Conservation (phyloP, 2,113 vertebrate genomes). For the Oxyura jamaicensis region DNA sequence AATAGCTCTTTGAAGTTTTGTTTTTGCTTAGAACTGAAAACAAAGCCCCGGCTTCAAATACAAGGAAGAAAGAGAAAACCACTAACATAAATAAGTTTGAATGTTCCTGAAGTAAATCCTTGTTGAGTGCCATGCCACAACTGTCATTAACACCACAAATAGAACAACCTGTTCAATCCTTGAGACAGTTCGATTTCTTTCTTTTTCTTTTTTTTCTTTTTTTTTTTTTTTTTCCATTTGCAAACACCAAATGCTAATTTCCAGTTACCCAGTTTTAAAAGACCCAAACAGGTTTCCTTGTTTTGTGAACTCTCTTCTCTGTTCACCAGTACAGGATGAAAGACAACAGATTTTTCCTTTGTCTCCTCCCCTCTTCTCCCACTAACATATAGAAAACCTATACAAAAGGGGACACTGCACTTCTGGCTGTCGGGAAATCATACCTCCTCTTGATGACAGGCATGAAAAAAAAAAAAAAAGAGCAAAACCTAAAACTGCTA, state of each 20-base stretch:
- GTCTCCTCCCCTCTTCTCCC: not conserved
- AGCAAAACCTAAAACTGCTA: not conserved
- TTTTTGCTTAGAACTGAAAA: not conserved
- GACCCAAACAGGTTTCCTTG: not conserved
- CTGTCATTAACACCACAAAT: not conserved
- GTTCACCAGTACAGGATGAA: not conserved
- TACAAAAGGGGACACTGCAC: not conserved
- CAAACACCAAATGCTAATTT: not conserved
- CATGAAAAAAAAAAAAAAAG: not conserved
- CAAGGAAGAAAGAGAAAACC: not conserved
- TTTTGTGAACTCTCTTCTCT: not conserved
- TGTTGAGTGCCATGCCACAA: not conserved
- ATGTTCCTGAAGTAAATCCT: not conserved
- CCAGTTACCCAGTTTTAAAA: not conserved
- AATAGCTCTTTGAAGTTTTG: not conserved
- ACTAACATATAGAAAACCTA: not conserved
- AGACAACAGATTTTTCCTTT: not conserved
- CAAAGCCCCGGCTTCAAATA: not conserved
- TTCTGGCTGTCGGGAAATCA: not conserved
- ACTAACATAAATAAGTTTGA: not conserved
- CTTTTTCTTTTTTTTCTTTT: not conserved
- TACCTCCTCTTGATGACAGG: not conserved
- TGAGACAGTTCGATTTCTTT: not conserved
- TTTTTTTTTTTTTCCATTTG: not conserved
- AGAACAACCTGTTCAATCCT: not conserved